A percentile compares a stretch with the other conserved stretches of the same genome.
phyloP scores from a whole-genome alignment of 2,113 vertebrate genomes.

The Trichechus manatus region DNA sequence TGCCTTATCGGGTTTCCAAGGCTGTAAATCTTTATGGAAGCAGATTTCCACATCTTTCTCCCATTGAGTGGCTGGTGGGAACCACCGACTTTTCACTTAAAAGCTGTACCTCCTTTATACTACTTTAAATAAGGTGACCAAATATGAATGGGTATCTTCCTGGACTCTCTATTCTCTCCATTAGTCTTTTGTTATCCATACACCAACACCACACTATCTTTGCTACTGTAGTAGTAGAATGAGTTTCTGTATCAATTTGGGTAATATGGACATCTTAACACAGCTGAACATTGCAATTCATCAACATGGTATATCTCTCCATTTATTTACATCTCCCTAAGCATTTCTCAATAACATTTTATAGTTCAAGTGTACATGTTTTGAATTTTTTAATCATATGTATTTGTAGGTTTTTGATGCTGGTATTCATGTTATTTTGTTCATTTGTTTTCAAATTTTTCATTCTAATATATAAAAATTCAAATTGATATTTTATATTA shows the following conservation, averaged over 20 bases:
- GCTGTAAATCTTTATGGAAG: too few species aligned
- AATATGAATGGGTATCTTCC: neutral
- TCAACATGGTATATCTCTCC: neutral
- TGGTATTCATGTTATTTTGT: neutral
- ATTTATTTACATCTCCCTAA: neutral
- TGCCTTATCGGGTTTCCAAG: too few species aligned
- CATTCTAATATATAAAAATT: neutral
- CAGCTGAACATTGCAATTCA: neutral
- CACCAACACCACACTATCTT: neutral
- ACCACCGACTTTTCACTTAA: too few species aligned
- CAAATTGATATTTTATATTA: neutral
- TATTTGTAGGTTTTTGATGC: neutral
- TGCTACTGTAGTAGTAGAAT: neutral
- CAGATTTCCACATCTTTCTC: too few species aligned
- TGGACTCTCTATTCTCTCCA: neutral
- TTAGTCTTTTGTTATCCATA: neutral
- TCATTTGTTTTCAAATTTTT: neutral
- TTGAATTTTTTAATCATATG: neutral
- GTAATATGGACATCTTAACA: neutral
- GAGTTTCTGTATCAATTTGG: neutral
- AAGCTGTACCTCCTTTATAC: too few species aligned
- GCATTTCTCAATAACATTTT: neutral
- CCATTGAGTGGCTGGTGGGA: too few species aligned
- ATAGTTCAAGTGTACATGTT: neutral
- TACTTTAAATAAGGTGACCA: neutral